Conservation (phyloP, 2,888 invertebrate genomes). For the Diaphora mendica region DNA sequence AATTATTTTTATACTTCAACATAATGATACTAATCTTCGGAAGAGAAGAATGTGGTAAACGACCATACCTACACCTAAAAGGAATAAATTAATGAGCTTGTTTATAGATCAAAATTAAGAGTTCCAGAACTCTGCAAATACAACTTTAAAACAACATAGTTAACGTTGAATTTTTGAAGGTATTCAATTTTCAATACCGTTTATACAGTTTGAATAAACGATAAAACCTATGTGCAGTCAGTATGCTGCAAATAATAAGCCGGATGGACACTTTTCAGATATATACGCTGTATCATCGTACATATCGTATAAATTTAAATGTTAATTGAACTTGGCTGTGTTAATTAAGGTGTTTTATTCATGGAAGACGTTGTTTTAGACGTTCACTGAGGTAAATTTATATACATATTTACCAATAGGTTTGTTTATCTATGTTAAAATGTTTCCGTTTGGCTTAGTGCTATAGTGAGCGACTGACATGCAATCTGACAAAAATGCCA, state of each 20-base stretch:
- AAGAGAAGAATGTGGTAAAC: neutral
- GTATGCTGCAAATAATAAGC: neutral
- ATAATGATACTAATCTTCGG: neutral
- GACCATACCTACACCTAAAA: no score
- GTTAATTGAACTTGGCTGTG: slow-evolving; percentile 19
- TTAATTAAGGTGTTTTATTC: slow-evolving; percentile 23
- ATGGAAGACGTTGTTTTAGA: slow-evolving; percentile 3
- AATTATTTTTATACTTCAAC: neutral
- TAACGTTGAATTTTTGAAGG: no score
- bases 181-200: neutral
- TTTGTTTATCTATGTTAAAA: neutral
- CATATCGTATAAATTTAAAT: slow-evolving; percentile 29
- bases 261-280: neutral
- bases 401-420: neutral
- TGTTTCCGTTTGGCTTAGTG: neutral
- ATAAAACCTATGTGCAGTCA: neutral
- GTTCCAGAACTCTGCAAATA: no score
- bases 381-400: neutral
- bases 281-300: neutral
- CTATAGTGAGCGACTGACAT: neutral
- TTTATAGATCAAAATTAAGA: no score
- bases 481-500: neutral
- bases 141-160: no score
- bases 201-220: no score
- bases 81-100: no score